Conservation (phyloP, 1,140 invertebrate species). For the Drosophila cardini region DNA sequence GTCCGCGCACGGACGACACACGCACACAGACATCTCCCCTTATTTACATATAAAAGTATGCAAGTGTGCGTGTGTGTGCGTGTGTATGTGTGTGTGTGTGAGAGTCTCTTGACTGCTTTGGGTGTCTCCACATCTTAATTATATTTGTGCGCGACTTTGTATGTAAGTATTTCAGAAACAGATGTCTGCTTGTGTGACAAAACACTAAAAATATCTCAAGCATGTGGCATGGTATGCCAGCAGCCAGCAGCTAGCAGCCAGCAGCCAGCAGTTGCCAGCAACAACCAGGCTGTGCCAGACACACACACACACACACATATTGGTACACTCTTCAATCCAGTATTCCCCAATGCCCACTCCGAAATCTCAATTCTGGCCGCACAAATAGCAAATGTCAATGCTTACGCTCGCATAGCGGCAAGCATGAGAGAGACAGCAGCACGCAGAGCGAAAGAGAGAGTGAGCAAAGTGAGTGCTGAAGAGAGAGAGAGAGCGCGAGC, state of each 20-base stretch:
- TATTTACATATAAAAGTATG: constrained; percentile 41
- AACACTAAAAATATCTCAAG: constrained; percentile 67
- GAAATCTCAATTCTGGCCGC: constrained; percentile 28
- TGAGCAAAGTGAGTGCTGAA: background rate
- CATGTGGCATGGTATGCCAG: constrained; percentile 61
- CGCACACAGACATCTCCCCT: constrained; percentile 3
- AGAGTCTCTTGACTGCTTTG: constrained; percentile 21
- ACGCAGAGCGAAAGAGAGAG: background rate
- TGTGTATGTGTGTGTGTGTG: constrained; percentile 3
- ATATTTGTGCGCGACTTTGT: constrained; percentile 54
- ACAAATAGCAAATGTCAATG: constrained; percentile 54
- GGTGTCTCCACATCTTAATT: constrained; percentile 52
- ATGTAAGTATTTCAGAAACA: constrained; percentile 56
- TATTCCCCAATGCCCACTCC: constrained; percentile 24
- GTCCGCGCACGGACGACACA: constrained; percentile 23
- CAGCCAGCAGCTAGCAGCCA: constrained; percentile 14
- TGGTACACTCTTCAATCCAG: constrained; percentile 30
- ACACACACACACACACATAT: background rate
- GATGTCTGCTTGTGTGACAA: constrained; percentile 63
- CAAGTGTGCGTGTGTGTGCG: constrained; percentile 3
- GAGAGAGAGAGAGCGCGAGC: background rate
- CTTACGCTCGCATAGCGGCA: constrained; percentile 19
- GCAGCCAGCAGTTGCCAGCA: constrained; percentile 41
- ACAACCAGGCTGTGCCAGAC: constrained; percentile 24
- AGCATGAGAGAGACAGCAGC: background rate